Conservation (phyloP, 2,888 invertebrate species). For the Acleris sparsana region DNA sequence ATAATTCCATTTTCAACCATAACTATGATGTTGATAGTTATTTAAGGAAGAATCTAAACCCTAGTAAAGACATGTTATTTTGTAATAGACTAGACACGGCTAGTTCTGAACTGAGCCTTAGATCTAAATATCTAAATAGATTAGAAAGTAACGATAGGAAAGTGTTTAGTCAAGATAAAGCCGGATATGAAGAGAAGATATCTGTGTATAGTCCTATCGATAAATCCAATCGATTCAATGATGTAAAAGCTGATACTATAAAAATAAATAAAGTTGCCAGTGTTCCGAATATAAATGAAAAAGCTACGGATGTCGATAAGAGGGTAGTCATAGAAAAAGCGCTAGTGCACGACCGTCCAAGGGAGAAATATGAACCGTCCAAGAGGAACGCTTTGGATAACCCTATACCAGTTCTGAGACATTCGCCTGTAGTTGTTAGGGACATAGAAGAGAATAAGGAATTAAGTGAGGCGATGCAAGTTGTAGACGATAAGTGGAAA, state of each 20-base stretch:
- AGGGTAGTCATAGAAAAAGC: slow-evolving; percentile 52
- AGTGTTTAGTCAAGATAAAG: too few relatives aligned
- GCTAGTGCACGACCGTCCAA: slow-evolving; percentile 49
- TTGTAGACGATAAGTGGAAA: slow-evolving; percentile 77
- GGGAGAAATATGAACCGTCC: slow-evolving; percentile 34
- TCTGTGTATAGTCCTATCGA: slow-evolving; percentile 1
- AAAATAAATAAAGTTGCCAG: too few relatives aligned
- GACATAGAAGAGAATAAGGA: slow-evolving; percentile 42
- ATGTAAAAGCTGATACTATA: background rate
- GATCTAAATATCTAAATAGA: slow-evolving; percentile 22
- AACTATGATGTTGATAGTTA: slow-evolving; percentile 75
- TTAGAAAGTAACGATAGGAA: too few relatives aligned
- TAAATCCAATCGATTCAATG: background rate
- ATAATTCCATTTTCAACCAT: slow-evolving; percentile 66
- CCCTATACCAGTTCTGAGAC: slow-evolving; percentile 86
- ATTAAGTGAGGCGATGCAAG: slow-evolving; percentile 69
- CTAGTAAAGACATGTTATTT: slow-evolving; percentile 53
- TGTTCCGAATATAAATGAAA: background rate
- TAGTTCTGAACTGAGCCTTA: slow-evolving; percentile 35
- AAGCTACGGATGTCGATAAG: slow-evolving; percentile 25
- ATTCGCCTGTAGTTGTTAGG: slow-evolving; percentile 60
- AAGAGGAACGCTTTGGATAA: slow-evolving; percentile 63
- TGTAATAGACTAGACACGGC: slow-evolving; percentile 34
- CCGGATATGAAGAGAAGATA: background rate
- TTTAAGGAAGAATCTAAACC: slow-evolving; percentile 68